Conservation (phyloP, 2,888 invertebrate genomes). For the Sphaerophoria rueppellii region DNA sequence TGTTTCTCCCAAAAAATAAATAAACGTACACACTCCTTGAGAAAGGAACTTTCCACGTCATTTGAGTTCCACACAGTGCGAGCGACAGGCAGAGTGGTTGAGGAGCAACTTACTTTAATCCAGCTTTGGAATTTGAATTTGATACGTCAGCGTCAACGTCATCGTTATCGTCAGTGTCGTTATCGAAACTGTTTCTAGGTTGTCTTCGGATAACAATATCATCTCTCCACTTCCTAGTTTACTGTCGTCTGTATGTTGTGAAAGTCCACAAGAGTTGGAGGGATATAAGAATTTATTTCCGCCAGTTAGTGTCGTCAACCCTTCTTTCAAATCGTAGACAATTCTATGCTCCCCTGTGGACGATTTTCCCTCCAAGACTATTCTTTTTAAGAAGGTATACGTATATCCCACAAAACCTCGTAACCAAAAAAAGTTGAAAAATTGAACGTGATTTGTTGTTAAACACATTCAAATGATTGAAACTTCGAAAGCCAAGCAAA, state of each 20-base stretch:
- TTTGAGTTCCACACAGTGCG: slow-evolving; percentile 25
- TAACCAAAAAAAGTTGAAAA: not conserved
- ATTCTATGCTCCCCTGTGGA: slow-evolving; percentile 23
- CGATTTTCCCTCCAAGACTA: too few relatives aligned
- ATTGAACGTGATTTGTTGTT: slow-evolving; percentile 28
- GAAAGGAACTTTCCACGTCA: slow-evolving; percentile 37
- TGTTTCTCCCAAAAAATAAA: not conserved
- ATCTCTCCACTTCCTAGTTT: slow-evolving; percentile 1
- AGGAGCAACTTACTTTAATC: slow-evolving; percentile 30
- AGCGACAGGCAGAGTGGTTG: not conserved
- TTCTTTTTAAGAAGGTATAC: too few relatives aligned
- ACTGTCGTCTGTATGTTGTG: not conserved
- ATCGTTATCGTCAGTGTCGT: not conserved
- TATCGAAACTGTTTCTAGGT: not conserved
- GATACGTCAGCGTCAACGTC: slow-evolving; percentile 5
- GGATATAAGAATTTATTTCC: slow-evolving; percentile 20
- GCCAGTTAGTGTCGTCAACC: not conserved
- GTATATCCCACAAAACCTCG: too few relatives aligned
- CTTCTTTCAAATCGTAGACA: slow-evolving; percentile 28
- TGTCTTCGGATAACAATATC: not conserved
- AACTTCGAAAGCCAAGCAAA: slow-evolving; percentile 15
- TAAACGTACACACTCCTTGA: not conserved
- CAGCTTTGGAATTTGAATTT: slow-evolving; percentile 34
- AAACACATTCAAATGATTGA: slow-evolving; percentile 17
- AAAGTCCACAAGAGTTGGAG: too few relatives aligned